Base-by-base conservation (phyloP, 1,140 invertebrate species). In the Manduca sexta region DNA sequence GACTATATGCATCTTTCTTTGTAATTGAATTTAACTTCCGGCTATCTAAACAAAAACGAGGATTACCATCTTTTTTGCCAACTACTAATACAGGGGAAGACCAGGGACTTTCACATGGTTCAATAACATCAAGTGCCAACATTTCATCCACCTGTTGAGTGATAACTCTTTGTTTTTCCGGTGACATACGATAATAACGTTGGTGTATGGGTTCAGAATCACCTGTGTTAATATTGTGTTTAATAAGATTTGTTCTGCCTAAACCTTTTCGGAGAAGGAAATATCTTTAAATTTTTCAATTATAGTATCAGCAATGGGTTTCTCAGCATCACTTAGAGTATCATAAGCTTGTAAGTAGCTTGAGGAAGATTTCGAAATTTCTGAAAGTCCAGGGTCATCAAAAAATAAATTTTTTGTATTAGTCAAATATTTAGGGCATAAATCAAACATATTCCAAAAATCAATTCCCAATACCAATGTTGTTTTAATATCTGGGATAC, bases 391-490 rank as follows among this genome's bases (percentile, higher is more conserved):
- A n/a, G 11, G 33, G 10, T 13, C 13, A 11, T 10, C 13, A 4
- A 10, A 13, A n/a, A 13, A 34, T n/a, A 10, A 13, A 29, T n/a
- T n/a, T n/a, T n/a, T n/a, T n/a, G n/a, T n/a, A n/a, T n/a, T n/a
- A n/a, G n/a, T n/a, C n/a, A n/a, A 10, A 43, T 54, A 52, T 49
- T 52, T 29, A 17, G 46, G 40, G 47, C 49, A 53, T 7, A 53
- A 12, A 15, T 43, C 7, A 39, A 39, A 39, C 3, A 14, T 39
- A 14, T 15, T 39, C 15, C 37, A 15, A 44, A 63, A 63, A 31
- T 63, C 59, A 7, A 54, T 35, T 5, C 59, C 59, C 33, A 62
- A 41, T 55, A 12, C n/a, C n/a, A n/a, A n/a, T n/a, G n/a, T n/a
- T n/a, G n/a, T n/a, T n/a, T n/a, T n/a, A n/a, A n/a, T n/a, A 3